phyloP scores from a whole-genome alignment of 2,888 invertebrate species.

The Agriopis marginaria region DNA sequence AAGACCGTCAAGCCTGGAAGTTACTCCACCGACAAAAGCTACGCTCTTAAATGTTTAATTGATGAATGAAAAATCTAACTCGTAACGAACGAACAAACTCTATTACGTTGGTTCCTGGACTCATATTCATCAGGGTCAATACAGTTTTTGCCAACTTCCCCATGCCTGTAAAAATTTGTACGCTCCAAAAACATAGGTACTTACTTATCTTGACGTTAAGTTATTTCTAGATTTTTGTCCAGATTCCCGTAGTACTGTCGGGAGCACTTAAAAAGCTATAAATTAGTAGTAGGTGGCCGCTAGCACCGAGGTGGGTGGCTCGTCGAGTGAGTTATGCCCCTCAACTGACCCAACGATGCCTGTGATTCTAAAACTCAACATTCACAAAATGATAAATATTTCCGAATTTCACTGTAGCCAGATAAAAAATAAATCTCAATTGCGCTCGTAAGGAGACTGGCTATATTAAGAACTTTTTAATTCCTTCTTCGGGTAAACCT shows the following conservation, averaged over 20 bases:
- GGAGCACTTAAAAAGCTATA: constrained; percentile 80
- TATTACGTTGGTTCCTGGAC: too few relatives aligned
- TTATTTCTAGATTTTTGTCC: constrained; percentile 68
- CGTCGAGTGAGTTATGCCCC: constrained; percentile 77
- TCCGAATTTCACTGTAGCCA: constrained; percentile 29
- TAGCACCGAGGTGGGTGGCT: constrained; percentile 75
- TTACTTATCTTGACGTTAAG: constrained; percentile 45
- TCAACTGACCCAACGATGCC: constrained; percentile 65
- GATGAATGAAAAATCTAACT: too few relatives aligned
- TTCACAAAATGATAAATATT: constrained; percentile 48
- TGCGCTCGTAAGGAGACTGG: background rate
- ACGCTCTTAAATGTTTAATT: too few relatives aligned
- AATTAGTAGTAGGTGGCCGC: constrained; percentile 82
- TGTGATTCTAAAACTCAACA: constrained; percentile 64
- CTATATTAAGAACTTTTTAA: too few relatives aligned
- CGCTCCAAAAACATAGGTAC: too few relatives aligned
- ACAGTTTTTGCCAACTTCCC: too few relatives aligned
- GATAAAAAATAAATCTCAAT: constrained; percentile 7
- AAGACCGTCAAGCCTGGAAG: too few relatives aligned
- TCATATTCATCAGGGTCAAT: too few relatives aligned
- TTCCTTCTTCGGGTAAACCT: too few relatives aligned
- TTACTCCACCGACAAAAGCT: too few relatives aligned
- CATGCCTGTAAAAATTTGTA: too few relatives aligned
- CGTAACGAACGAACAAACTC: too few relatives aligned
- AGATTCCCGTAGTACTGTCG: constrained; percentile 67